These are phyloP conservation scores for Equus quagga DNA, from an alignment of 2,113 vertebrate species.

Conservation along the genomic window DNA sequence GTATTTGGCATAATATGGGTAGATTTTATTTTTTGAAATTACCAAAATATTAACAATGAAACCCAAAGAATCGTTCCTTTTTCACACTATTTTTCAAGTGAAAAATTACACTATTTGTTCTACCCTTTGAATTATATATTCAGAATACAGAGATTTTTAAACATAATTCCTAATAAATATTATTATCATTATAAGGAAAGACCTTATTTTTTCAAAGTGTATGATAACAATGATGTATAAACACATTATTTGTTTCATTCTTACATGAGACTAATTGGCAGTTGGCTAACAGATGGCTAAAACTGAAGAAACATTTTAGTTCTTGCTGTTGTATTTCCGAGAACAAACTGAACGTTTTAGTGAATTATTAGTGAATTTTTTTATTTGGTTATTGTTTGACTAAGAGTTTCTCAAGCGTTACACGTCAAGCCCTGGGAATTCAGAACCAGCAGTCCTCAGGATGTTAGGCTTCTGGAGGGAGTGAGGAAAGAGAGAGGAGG, in stretches of 20 bases:
- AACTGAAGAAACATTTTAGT: background rate
- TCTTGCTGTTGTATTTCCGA: conserved; percentile 3
- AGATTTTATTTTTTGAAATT: conserved; percentile 34
- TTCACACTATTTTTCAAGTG: conserved; percentile 23
- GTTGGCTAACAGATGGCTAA: background rate
- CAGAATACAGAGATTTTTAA: background rate
- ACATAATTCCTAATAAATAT: background rate
- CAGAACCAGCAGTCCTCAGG: background rate
- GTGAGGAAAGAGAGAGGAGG: background rate
- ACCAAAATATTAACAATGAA: conserved; percentile 10
- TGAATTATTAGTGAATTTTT: background rate
- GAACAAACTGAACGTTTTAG: background rate
- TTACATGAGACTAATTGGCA: background rate
- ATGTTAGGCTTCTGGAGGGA: background rate
- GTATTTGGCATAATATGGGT: background rate
- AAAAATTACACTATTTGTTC: background rate
- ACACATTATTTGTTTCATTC: background rate
- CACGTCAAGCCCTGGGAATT: background rate
- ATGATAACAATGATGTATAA: background rate
- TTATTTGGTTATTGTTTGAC: background rate
- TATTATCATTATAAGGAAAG: background rate
- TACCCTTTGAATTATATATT: background rate
- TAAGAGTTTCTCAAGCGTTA: background rate
- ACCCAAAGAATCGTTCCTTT: conserved; percentile 11
- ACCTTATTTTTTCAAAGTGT: background rate